A percentile compares a stretch with the other conserved stretches of the same genome.
Evolutionary conservation across 2,113 vertebrate genomes (phyloP).

Genomic region (Apus apus): DNA sequence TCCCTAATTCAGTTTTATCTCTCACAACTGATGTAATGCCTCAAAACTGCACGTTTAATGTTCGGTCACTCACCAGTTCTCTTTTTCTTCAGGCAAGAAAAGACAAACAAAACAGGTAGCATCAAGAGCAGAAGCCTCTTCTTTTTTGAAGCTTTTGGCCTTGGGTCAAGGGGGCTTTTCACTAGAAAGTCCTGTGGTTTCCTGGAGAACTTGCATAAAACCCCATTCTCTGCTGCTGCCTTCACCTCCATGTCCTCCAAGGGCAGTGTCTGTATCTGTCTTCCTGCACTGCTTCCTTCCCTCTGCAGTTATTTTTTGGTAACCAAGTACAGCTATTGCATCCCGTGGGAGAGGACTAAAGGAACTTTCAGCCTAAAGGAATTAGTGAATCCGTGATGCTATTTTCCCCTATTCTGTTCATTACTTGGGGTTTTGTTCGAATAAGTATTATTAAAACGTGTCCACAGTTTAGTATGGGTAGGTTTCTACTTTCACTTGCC

Average conservation of each 20-base stretch:
- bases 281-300: background rate
- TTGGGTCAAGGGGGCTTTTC: conserved; percentile 35
- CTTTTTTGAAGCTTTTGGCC: conserved; percentile 54
- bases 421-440: background rate
- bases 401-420: background rate
- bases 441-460: background rate
- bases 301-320: background rate
- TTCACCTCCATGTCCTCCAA: background rate
- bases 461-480: background rate
- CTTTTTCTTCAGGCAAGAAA: conserved; percentile 24
- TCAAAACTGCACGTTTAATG: conserved; percentile 37
- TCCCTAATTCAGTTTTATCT: background rate
- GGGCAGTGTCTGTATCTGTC: background rate
- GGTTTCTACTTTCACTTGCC: background rate
- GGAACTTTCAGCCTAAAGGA: background rate
- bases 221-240: background rate
- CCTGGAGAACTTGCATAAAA: conserved; percentile 42
- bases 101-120: background rate
- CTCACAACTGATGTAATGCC: conserved; percentile 9
- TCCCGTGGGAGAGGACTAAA: background rate
- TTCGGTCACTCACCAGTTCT: background rate
- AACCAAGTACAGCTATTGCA: background rate
- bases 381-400: background rate
- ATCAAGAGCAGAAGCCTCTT: conserved; percentile 19
- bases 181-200: background rate